These are phyloP conservation scores for Chloroclysta siterata DNA, from an alignment of 2,888 invertebrate species.

Conservation along the genomic window DNA sequence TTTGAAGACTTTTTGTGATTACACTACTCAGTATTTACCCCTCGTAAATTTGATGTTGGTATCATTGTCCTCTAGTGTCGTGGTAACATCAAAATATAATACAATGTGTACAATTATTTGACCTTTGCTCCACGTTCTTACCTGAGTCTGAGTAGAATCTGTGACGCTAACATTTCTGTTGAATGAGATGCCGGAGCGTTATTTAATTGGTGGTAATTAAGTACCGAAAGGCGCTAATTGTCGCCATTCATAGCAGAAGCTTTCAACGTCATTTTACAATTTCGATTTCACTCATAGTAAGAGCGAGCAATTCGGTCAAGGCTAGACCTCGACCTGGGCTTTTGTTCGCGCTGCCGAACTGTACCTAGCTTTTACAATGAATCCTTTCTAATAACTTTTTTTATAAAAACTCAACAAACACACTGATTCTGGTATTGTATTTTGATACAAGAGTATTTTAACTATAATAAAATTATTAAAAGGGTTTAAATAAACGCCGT, in stretches of 20 bases:
- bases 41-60: background rate
- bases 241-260: conserved; percentile 50
- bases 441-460: too few relatives aligned
- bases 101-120: background rate
- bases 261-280: conserved; percentile 55
- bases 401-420: conserved; percentile 25
- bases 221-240: conserved; percentile 43
- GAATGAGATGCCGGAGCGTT: conserved; percentile 32
- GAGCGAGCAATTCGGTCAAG: conserved; percentile 68
- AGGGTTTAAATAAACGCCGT: too few relatives aligned
- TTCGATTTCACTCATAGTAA: conserved; percentile 54
- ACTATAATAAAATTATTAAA: too few relatives aligned
- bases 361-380: conserved; percentile 61
- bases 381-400: conserved; percentile 62
- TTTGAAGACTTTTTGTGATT: conserved; percentile 26
- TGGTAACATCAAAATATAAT: background rate
- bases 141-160: conserved; percentile 23
- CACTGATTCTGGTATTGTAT: background rate
- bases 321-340: conserved; percentile 72
- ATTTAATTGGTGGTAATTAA: conserved; percentile 43
- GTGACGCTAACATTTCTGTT: conserved; percentile 32
- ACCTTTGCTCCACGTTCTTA: conserved; percentile 4
- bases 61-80: background rate
- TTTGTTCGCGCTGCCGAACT: conserved; percentile 59
- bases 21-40: conserved; percentile 6